phyloP scores from a whole-genome alignment of 2,797 vertebrate species.

The Mico argentatus region DNA sequence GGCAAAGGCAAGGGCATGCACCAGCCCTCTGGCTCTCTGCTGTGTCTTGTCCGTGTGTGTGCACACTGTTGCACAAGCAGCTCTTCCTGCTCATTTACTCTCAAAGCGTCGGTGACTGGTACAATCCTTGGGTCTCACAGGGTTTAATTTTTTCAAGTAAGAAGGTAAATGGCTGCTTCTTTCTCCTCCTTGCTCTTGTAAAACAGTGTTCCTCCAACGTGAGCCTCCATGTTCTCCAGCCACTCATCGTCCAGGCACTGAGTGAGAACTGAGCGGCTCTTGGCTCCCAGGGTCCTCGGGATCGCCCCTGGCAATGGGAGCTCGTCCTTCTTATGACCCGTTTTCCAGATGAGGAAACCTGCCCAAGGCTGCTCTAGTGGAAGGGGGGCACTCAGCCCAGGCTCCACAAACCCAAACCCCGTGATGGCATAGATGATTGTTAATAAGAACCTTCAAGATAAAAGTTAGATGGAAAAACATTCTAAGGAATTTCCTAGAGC shows the following conservation, averaged over 20 bases:
- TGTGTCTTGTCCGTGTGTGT: neutral
- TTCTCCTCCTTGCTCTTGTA: neutral
- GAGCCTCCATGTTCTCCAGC: neutral
- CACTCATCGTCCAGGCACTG: too few relatives aligned
- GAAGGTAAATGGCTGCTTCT: neutral
- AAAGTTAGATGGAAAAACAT: neutral
- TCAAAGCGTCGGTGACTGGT: neutral
- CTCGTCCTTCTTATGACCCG: accelerated
- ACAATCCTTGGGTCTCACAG: neutral
- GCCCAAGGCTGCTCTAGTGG: accelerated
- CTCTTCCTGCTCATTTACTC: neutral
- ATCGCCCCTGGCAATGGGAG: neutral
- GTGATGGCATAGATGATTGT: accelerated
- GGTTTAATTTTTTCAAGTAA: neutral
- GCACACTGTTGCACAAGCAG: neutral
- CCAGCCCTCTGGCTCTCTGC: neutral
- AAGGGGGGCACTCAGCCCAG: too few relatives aligned
- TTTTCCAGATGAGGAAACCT: neutral
- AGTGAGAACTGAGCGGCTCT: accelerated
- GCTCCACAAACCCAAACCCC: too few relatives aligned
- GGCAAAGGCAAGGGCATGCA: neutral
- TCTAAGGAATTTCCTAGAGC: too few relatives aligned
- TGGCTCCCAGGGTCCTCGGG: neutral
- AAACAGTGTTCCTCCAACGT: neutral
- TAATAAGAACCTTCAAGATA: neutral